Conservation (phyloP, 2,888 invertebrate genomes). For the Periphyllus acericola region DNA sequence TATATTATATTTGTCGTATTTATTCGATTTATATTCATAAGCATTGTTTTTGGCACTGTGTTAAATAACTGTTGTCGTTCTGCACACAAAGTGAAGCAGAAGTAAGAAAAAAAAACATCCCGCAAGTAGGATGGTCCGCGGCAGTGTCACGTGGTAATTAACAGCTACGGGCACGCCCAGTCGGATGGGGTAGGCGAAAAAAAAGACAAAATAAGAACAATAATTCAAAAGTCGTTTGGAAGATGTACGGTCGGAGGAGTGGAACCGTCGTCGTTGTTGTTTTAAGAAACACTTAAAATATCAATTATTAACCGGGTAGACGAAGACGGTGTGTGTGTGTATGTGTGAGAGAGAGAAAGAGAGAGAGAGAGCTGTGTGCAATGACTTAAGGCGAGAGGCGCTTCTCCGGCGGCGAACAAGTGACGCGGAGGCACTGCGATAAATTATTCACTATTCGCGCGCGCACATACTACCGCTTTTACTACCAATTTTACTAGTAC, state of each 20-base stretch:
- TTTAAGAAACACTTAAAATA: constrained; percentile 58
- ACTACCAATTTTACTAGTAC: no score
- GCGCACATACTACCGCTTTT: not conserved
- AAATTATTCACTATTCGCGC: constrained; percentile 52
- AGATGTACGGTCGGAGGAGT: constrained; percentile 1
- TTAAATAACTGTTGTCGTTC: not conserved
- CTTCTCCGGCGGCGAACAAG: not conserved
- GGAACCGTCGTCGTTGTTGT: constrained; percentile 20
- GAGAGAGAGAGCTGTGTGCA: not conserved
- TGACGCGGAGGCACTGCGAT: constrained; percentile 3
- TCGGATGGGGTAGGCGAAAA: not conserved
- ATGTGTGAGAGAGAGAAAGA: not conserved
- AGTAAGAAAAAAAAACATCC: not conserved
- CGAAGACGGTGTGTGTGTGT: not conserved
- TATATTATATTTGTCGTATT: not conserved
- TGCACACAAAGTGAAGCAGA: not conserved
- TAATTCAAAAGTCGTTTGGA: constrained; percentile 37
- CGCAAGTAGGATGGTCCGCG: not conserved
- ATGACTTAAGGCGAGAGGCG: not conserved
- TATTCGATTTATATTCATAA: not conserved
- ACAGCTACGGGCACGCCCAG: constrained; percentile 22
- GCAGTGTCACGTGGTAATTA: constrained; percentile 26
- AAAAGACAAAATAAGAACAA: constrained; percentile 16
- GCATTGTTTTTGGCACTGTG: not conserved
- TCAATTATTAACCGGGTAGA: constrained; percentile 51